A percentile compares a stretch with the other conserved stretches of the same genome.
phyloP scores from a whole-genome alignment of 2,888 invertebrate genomes.

The Agriotes lineatus region DNA sequence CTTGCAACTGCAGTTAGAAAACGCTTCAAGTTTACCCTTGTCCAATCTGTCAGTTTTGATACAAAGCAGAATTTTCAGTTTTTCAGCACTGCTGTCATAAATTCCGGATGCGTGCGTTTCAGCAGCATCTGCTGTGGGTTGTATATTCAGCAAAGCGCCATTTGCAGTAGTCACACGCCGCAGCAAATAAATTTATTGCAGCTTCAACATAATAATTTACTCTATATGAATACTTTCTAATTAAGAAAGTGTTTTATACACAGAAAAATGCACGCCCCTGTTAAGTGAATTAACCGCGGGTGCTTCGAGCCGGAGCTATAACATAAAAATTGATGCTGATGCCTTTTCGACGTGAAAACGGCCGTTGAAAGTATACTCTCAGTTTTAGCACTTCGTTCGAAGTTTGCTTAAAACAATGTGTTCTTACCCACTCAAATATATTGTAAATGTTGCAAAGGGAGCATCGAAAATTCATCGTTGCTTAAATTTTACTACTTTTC shows the following conservation, averaged over 20 bases:
- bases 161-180: constrained; percentile 13
- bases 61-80: constrained; percentile 13
- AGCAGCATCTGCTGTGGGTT: constrained; percentile 10
- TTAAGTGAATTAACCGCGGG: constrained; percentile 3
- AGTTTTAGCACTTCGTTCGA: constrained; percentile 4
- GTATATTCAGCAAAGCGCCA: constrained; percentile 8
- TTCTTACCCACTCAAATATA: not conserved
- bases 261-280: not conserved
- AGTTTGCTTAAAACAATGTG: not conserved
- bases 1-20: constrained; percentile 1
- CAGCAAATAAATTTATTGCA: constrained; percentile 8
- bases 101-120: constrained; percentile 8
- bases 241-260: constrained; percentile 10
- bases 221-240: constrained; percentile 13
- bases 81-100: constrained; percentile 1
- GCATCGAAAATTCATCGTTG: constrained; percentile 10
- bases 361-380: not conserved
- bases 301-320: not conserved
- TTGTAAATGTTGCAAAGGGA: constrained; percentile 1
- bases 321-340: constrained; percentile 13
- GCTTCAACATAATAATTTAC: constrained; percentile 9
- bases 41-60: constrained; percentile 4
- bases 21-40: not conserved
- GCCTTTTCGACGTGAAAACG: constrained; percentile 6
- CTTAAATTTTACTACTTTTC: constrained; percentile 9